Conservation (phyloP, 2,113 vertebrate species). For the Megaptera novaeangliae region DNA sequence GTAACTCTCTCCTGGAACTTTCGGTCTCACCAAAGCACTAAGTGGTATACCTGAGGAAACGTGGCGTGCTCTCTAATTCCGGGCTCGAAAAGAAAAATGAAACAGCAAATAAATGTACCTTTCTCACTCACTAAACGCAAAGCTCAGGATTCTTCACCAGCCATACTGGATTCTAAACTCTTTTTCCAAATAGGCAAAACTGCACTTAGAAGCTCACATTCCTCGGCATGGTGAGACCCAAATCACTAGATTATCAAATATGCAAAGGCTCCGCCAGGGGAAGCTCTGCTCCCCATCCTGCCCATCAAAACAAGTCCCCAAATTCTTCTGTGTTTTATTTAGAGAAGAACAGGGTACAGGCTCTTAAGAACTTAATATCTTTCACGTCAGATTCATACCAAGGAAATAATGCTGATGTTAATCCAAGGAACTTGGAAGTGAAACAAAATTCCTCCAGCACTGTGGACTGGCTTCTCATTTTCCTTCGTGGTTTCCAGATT, state of each 20-base stretch:
- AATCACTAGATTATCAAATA: neutral
- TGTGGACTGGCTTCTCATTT: neutral
- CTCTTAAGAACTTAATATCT: constrained; percentile 28
- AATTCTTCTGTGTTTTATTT: neutral
- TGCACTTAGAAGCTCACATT: neutral
- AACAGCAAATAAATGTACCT: neutral
- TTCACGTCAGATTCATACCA: constrained; percentile 37
- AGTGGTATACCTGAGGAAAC: neutral
- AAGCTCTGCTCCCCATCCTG: neutral
- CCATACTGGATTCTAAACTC: neutral
- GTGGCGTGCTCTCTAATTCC: neutral
- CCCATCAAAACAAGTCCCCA: constrained; percentile 20
- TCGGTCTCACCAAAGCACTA: neutral
- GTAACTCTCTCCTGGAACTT: neutral
- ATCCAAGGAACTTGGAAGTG: constrained; percentile 37
- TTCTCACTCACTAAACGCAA: neutral
- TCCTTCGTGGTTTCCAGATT: constrained; percentile 10
- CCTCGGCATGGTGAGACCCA: constrained; percentile 1
- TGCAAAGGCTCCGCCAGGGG: neutral
- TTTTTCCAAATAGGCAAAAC: neutral
- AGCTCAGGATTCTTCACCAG: neutral
- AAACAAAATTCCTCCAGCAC: constrained; percentile 45
- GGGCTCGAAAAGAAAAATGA: neutral
- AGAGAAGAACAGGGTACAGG: neutral
- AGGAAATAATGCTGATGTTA: constrained; percentile 44